A percentile compares a stretch with the other conserved stretches of the same genome.
phyloP scores from a whole-genome alignment of 2,888 invertebrate genomes.

The Anorthoa munda region DNA sequence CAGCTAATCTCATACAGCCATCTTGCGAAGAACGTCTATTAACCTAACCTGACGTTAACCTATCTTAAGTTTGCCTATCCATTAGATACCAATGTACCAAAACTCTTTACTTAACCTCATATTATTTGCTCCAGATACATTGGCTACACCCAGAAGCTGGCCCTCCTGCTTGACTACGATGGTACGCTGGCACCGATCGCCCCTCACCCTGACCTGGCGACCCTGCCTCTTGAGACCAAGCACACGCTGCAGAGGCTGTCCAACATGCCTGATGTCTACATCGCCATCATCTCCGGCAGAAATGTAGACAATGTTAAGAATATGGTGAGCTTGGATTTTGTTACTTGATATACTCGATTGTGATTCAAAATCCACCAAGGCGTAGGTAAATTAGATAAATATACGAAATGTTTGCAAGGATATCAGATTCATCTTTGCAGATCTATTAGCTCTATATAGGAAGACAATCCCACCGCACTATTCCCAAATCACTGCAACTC shows the following conservation, averaged over 20 bases:
- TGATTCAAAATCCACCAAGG: not conserved
- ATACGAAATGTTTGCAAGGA: not conserved
- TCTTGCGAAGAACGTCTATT: not conserved
- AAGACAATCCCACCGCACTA: too few species aligned
- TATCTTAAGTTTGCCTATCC: too few species aligned
- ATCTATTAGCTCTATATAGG: too few species aligned
- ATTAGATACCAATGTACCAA: too few species aligned
- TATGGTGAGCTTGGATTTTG: constrained; percentile 91
- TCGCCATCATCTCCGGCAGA: constrained; percentile 96
- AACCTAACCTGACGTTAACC: too few species aligned
- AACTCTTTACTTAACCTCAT: not conserved
- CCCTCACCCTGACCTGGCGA: constrained; percentile 97
- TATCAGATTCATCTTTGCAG: too few species aligned
- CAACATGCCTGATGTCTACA: constrained; percentile 96
- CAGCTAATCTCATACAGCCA: too few species aligned
- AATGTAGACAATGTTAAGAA: constrained; percentile 96
- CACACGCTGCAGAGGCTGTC: constrained; percentile 95
- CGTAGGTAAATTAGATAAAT: not conserved
- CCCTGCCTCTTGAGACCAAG: constrained; percentile 95
- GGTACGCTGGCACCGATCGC: constrained; percentile 97
- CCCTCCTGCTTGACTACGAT: constrained; percentile 96
- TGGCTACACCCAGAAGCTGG: constrained; percentile 96
- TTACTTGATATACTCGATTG: not conserved
- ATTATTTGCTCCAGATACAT: constrained; percentile 92
- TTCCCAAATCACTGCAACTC: too few species aligned